These are phyloP conservation scores for Ochropacha duplaris DNA, from an alignment of 2,888 invertebrate species.

Conservation along the genomic window DNA sequence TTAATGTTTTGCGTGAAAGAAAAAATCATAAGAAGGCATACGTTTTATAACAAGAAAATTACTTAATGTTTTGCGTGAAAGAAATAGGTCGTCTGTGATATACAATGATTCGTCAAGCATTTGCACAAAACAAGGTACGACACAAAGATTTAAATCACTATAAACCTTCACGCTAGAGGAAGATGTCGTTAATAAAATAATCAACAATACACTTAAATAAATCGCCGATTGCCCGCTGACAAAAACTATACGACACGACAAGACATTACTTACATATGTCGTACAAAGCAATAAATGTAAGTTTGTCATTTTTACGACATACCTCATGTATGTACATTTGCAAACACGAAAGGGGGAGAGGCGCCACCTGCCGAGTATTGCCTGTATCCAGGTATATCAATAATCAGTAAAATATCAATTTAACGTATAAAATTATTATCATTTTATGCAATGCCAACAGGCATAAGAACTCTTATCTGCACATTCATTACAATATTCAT, in stretches of 20 bases:
- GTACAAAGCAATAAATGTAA: conserved; percentile 67
- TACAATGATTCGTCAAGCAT: conserved; percentile 47
- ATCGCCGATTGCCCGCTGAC: conserved; percentile 76
- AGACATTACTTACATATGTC: conserved; percentile 69
- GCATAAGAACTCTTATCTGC: neutral
- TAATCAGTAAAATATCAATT: conserved; percentile 35
- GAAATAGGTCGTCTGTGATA: conserved; percentile 16
- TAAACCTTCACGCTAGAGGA: conserved; percentile 48
- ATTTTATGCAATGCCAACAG: conserved; percentile 13
- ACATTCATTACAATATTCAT: neutral
- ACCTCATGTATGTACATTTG: conserved; percentile 56
- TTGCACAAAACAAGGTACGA: conserved; percentile 42
- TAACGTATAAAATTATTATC: conserved; percentile 33
- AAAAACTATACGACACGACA: conserved; percentile 67
- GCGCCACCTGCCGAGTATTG: conserved; percentile 59
- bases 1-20: neutral
- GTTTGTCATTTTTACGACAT: conserved; percentile 72
- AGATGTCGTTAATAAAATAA: conserved; percentile 69
- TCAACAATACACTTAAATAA: conserved; percentile 71
- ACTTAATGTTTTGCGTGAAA: neutral
- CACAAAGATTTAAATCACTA: conserved; percentile 36
- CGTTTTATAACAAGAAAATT: neutral
- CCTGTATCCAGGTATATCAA: conserved; percentile 45
- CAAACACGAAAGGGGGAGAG: conserved; percentile 51
- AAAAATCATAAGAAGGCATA: neutral